These are phyloP conservation scores for Acleris holmiana DNA, from an alignment of 2,888 invertebrate genomes.

Conservation along the genomic window DNA sequence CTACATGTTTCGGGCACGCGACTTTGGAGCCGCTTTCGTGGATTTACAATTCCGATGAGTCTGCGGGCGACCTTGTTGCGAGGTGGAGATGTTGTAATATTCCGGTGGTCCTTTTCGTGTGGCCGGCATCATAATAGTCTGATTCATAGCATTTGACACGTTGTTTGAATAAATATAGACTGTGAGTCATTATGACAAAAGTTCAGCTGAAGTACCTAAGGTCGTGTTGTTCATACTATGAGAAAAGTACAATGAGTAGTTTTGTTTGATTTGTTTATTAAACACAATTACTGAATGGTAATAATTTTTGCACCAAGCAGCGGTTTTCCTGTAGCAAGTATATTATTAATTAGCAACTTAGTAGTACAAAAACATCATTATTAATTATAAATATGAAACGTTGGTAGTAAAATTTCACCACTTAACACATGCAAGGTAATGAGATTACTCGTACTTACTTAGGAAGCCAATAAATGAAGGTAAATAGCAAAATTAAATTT, in stretches of 20 bases:
- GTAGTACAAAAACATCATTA: neutral
- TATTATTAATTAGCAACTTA: neutral
- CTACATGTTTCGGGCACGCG: conserved; percentile 66
- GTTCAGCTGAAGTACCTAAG: conserved; percentile 6
- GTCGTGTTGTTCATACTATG: neutral
- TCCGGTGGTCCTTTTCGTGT: conserved; percentile 56
- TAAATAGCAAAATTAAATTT: conserved; percentile 47
- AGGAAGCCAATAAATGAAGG: conserved; percentile 45
- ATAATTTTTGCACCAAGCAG: too few relatives aligned
- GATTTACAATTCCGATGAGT: conserved; percentile 61
- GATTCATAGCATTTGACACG: conserved; percentile 55
- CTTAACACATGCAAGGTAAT: conserved; percentile 49
- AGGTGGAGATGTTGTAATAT: conserved; percentile 39
- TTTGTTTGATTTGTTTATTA: too few relatives aligned
- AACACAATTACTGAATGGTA: too few relatives aligned
- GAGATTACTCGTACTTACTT: conserved; percentile 47
- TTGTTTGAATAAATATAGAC: conserved; percentile 48
- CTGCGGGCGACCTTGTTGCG: conserved; percentile 49
- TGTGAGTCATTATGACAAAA: conserved; percentile 56
- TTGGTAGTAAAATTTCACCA: conserved; percentile 1
- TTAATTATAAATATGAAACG: neutral
- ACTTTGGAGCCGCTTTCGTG: conserved; percentile 63
- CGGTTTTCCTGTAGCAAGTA: too few relatives aligned
- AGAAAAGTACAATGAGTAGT: neutral
- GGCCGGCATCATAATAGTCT: conserved; percentile 62